These are phyloP conservation scores for Cerceris ruficornis DNA, from an alignment of 2,888 invertebrate genomes.

Conservation along the genomic window DNA sequence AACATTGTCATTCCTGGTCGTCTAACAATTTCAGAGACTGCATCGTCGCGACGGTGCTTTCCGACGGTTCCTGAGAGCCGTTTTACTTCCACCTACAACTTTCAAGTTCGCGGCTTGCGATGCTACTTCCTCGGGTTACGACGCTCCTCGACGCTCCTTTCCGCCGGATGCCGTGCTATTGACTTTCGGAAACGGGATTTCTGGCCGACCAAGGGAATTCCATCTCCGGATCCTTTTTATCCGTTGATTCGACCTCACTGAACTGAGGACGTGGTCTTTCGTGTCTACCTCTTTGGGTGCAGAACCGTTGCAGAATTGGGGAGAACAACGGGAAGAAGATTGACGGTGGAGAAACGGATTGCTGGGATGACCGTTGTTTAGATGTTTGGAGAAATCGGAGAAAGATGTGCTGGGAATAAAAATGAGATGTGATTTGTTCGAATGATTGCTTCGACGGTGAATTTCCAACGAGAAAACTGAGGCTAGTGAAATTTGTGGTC, in stretches of 20 bases:
- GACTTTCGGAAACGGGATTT: constrained; percentile 53
- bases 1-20: too few relatives aligned
- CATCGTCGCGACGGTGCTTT: too few relatives aligned
- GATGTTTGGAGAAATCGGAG: too few relatives aligned
- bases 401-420: too few relatives aligned
- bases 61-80: not conserved
- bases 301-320: not conserved
- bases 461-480: too few relatives aligned
- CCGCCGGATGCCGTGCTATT: constrained; percentile 40
- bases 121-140: constrained; percentile 8
- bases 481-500: not conserved
- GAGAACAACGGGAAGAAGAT: not conserved
- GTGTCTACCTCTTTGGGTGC: not conserved
- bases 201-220: constrained; percentile 44
- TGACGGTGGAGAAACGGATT: too few relatives aligned
- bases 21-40: too few relatives aligned
- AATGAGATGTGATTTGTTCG: too few relatives aligned
- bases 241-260: constrained; percentile 32
- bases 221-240: constrained; percentile 50
- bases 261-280: constrained; percentile 23
- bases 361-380: too few relatives aligned
- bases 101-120: constrained; percentile 2
- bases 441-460: too few relatives aligned
- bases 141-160: constrained; percentile 17
- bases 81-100: constrained; percentile 2